A percentile compares a stretch with the other conserved stretches of the same genome.
Conservation (phyloP, 2,888 invertebrate species). For the Cyaniris semiargus region DNA sequence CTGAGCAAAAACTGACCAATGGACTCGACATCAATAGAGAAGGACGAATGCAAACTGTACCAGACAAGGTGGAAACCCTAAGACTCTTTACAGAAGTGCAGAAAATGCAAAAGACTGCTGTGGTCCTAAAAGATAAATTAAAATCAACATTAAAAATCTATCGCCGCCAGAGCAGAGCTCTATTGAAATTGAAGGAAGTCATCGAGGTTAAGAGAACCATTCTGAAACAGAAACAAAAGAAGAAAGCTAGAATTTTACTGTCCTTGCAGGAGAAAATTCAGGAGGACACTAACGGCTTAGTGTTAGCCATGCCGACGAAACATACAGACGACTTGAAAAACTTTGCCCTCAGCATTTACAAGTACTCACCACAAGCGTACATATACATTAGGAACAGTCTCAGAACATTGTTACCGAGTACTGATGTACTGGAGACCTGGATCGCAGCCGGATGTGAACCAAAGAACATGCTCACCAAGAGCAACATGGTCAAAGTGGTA, state of each 20-base stretch:
- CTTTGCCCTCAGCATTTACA: slow-evolving; percentile 71
- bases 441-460: slow-evolving; percentile 62
- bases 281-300: slow-evolving; percentile 67
- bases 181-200: slow-evolving; percentile 59
- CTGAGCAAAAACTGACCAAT: slow-evolving; percentile 31
- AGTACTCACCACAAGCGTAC: slow-evolving; percentile 73
- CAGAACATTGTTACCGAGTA: slow-evolving; percentile 69
- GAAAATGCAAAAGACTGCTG: slow-evolving; percentile 63
- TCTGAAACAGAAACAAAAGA: slow-evolving; percentile 65
- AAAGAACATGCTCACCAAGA: slow-evolving; percentile 58
- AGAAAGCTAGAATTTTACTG: slow-evolving; percentile 66
- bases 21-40: slow-evolving; percentile 14
- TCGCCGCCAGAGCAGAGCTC: slow-evolving; percentile 60
- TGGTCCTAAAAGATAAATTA: slow-evolving; percentile 61
- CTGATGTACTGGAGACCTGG: slow-evolving; percentile 70
- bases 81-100: slow-evolving; percentile 71
- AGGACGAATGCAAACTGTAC: slow-evolving; percentile 36
- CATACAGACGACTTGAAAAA: slow-evolving; percentile 73
- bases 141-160: slow-evolving; percentile 64
- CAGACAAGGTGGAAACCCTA: slow-evolving; percentile 55
- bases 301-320: slow-evolving; percentile 70
- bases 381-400: slow-evolving; percentile 71
- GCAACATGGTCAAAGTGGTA: slow-evolving; percentile 62
- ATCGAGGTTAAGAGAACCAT: slow-evolving; percentile 67
- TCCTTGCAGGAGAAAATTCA: slow-evolving; percentile 72